Conservation (phyloP, 2,888 invertebrate genomes). For the Cabera pusaria region DNA sequence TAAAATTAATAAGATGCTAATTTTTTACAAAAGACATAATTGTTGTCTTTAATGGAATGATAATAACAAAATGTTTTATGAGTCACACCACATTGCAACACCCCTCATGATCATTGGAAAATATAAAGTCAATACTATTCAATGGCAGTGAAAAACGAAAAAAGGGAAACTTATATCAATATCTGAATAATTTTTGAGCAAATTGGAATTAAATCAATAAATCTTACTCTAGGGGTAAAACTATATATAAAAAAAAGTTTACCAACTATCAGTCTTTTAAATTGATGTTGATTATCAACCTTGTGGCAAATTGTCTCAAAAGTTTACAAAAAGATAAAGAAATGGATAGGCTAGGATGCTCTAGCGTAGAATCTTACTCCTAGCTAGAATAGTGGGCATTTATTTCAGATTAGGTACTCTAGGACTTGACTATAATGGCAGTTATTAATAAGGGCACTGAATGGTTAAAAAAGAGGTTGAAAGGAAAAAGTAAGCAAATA, state of each 20-base stretch:
- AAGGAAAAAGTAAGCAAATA: slow-evolving; percentile 26
- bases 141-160: slow-evolving; percentile 59
- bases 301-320: slow-evolving; percentile 79
- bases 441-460: slow-evolving; percentile 19
- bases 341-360: slow-evolving; percentile 20
- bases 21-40: no score
- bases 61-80: no score
- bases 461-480: slow-evolving; percentile 18
- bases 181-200: slow-evolving; percentile 72
- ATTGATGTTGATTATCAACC: slow-evolving; percentile 83
- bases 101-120: slow-evolving; percentile 9
- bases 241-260: slow-evolving; percentile 79
- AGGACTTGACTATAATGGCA: slow-evolving; percentile 20
- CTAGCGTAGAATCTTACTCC: slow-evolving; percentile 2
- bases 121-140: slow-evolving; percentile 10
- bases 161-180: slow-evolving; percentile 52
- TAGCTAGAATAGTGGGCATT: slow-evolving; percentile 1
- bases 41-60: no score
- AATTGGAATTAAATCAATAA: slow-evolving; percentile 76
- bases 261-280: slow-evolving; percentile 84
- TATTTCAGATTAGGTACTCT: neutral
- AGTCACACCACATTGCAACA: slow-evolving; percentile 6
- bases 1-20: no score
- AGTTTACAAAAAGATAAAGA: slow-evolving; percentile 71
- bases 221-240: slow-evolving; percentile 81